Percentiles rank a stretch among this genome's conserved stretches.
phyloP scores from a whole-genome alignment of 64 coral and sea anemone species.

The Pocillopora verrucosa region DNA sequence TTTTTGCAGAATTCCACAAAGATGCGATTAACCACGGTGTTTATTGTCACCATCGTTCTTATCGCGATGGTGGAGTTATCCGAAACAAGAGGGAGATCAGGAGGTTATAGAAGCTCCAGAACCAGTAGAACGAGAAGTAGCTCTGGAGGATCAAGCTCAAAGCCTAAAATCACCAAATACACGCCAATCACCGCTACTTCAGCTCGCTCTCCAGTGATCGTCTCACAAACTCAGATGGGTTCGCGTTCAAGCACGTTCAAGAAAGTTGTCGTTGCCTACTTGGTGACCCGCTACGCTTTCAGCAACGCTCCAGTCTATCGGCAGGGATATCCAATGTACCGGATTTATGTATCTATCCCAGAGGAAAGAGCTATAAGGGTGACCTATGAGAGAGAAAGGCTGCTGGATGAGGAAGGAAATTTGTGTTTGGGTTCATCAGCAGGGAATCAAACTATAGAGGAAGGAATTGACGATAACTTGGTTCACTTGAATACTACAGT shows the following conservation, averaged over 20 bases:
- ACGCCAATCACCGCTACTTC: constrained; percentile 13
- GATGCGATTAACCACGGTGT: neutral
- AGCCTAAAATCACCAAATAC: constrained; percentile 15
- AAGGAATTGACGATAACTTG: neutral
- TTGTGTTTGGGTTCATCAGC: neutral
- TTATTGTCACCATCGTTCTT: neutral
- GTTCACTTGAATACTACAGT: neutral
- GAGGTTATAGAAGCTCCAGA: neutral
- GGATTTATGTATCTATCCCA: neutral
- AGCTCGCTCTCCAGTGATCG: neutral
- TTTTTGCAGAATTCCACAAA: neutral
- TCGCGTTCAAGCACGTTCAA: neutral
- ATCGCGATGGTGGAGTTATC: neutral
- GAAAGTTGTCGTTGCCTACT: neutral
- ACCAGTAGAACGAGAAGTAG: neutral
- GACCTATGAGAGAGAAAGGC: neutral
- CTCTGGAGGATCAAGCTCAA: neutral
- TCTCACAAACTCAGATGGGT: neutral
- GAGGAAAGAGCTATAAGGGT: neutral
- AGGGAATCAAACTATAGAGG: neutral
- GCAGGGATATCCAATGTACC: neutral
- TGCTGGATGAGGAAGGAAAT: neutral
- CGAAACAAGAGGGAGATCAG: neutral
- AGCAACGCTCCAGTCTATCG: constrained; percentile 6
- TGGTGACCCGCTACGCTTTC: neutral